Percentiles rank a stretch among this genome's conserved stretches.
phyloP scores from a whole-genome alignment of 2,113 vertebrate genomes.

The Alligator sinensis region DNA sequence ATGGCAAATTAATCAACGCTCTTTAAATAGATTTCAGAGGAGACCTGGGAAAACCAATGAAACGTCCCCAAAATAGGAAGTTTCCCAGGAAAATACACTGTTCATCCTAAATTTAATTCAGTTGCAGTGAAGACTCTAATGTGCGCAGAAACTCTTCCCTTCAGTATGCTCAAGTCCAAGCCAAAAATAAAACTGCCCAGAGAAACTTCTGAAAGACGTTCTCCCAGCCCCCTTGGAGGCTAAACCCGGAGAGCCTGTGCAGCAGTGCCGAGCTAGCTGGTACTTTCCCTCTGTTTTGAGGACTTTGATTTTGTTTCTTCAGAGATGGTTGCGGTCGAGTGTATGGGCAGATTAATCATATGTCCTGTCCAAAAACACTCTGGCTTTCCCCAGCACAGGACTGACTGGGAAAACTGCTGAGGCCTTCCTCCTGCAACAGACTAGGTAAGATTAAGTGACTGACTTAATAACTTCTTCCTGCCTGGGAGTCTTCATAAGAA shows the following conservation, averaged over 20 bases:
- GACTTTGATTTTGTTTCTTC: background rate
- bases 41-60: background rate
- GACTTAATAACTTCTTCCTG: background rate
- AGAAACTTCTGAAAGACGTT: background rate
- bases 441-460: rapidly evolving
- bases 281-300: background rate
- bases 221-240: background rate
- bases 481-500: background rate
- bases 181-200: rapidly evolving
- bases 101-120: background rate
- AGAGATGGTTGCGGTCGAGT: background rate
- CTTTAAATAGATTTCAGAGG: background rate
- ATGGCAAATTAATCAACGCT: background rate
- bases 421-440: background rate
- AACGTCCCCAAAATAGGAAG: background rate
- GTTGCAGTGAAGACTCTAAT: rapidly evolving
- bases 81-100: background rate
- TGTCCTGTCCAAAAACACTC: background rate
- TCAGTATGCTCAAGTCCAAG: background rate
- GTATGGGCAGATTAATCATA: rapidly evolving
- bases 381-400: background rate
- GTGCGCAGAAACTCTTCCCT: background rate
- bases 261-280: background rate
- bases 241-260: rapidly evolving
- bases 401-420: background rate